A percentile compares a stretch with the other conserved stretches of the same genome.
These are phyloP conservation scores for Drosophila orena DNA, from an alignment of 1,140 invertebrate genomes.

Conservation along the genomic window DNA sequence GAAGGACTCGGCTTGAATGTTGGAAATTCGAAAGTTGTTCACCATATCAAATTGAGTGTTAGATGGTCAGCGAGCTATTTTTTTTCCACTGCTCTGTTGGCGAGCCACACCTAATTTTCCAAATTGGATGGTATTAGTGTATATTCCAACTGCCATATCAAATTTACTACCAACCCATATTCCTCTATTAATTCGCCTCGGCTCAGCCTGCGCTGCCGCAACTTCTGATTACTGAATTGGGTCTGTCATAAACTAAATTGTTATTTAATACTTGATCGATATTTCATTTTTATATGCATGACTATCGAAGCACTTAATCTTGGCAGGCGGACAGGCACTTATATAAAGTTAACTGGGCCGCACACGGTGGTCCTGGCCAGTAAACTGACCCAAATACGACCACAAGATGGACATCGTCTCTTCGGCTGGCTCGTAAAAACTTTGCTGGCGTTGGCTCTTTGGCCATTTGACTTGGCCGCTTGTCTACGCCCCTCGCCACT, in stretches of 20 bases:
- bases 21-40: neutral
- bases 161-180: slow-evolving; percentile 23
- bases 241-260: slow-evolving; percentile 78
- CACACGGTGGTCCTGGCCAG: slow-evolving; percentile 35
- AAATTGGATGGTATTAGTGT: neutral
- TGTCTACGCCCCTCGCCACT: slow-evolving; percentile 13
- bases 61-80: too few relatives aligned
- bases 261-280: slow-evolving; percentile 84
- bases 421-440: slow-evolving; percentile 71
- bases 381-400: slow-evolving; percentile 78
- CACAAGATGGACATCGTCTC: slow-evolving; percentile 76
- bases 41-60: too few relatives aligned
- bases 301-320: slow-evolving; percentile 82
- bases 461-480: slow-evolving; percentile 57
- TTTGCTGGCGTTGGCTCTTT: slow-evolving; percentile 63
- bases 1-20: slow-evolving; percentile 7
- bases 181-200: slow-evolving; percentile 15
- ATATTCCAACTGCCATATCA: slow-evolving; percentile 1
- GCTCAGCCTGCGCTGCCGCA: slow-evolving; percentile 32
- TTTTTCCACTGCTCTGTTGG: neutral
- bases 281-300: slow-evolving; percentile 84
- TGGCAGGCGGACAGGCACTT: slow-evolving; percentile 72
- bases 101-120: slow-evolving; percentile 1
- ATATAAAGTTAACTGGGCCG: slow-evolving; percentile 69
- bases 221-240: slow-evolving; percentile 51